Base-by-base conservation (phyloP, 2,888 invertebrate genomes). In the Hylaea fasciaria region DNA sequence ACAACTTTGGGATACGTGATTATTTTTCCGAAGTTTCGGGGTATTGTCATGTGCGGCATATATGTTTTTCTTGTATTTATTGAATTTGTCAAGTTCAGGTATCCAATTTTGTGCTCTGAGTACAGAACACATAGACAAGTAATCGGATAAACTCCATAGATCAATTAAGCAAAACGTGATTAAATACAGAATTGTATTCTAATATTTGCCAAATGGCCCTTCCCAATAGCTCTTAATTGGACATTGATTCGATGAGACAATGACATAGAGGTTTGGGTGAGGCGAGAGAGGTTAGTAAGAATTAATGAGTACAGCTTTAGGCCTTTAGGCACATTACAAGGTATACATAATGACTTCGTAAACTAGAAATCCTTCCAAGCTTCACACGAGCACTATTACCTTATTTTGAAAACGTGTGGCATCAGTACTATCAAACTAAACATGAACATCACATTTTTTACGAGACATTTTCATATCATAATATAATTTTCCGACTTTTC, bases 181-280 rank as follows among this genome's bases (percentile, higher is more conserved):
- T n/a, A 37, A 37, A 37, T 37, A 37, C n/a, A 12, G n/a, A n/a
- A 53, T 48, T 58, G 43, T 58, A 44, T 51, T 57, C 57, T 53
- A 58, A 58, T 53, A 53, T 58, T 58, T 41, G 53, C 43, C 43
- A 48, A 58, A 48, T 53, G 52, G 13, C 47, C 53, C 59, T 39
- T 41, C 47, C 44, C 47, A 17, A 13, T 43, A 44, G 44, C 39
- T 46, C 41, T 50, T 57, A 62, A 62, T 62, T 54, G 49, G 52
- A 64, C 57, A 45, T 46, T 57, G 60, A 64, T 64, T 57, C 53
- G 53, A 54, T 39, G 57, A 60, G 64, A 60, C 60, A 57, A 60
- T 60, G 60, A 64, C 57, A 44, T 32, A 60, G 35, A 43, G 43
- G 50, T 45, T 13, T 8, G 28, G 32, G 47, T n/a, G 44, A 39